Conservation (phyloP, 2,888 invertebrate genomes). For the Mythimna loreyi region DNA sequence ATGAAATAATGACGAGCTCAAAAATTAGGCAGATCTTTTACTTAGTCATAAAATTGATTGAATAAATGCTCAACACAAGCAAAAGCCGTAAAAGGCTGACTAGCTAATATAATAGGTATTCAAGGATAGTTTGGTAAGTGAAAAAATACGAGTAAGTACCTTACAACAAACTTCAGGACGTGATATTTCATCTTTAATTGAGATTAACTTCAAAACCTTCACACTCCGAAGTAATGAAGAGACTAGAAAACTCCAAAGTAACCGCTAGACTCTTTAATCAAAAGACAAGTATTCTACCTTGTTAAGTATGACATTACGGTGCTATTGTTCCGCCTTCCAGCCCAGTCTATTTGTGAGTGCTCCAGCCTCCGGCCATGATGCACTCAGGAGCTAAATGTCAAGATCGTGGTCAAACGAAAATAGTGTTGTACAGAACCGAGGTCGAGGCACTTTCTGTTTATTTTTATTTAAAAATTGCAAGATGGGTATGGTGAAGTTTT, state of each 20-base stretch:
- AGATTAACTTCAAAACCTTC: conserved; percentile 1
- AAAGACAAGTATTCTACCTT: conserved; percentile 15
- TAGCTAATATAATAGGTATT: neutral
- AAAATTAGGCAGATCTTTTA: neutral
- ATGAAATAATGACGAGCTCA: neutral
- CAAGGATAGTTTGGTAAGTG: neutral
- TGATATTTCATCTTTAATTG: conserved; percentile 1
- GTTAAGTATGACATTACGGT: conserved; percentile 17
- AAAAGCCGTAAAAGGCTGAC: neutral
- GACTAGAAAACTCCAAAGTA: neutral
- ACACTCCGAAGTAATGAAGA: too few relatives aligned
- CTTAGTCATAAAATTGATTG: neutral
- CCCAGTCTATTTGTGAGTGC: conserved; percentile 27
- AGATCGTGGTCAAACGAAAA: conserved; percentile 38
- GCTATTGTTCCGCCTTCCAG: conserved; percentile 8
- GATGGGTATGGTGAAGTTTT: neutral
- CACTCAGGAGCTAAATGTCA: conserved; percentile 46
- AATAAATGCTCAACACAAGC: neutral
- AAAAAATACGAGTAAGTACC: neutral
- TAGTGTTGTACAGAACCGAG: neutral
- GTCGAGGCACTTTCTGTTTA: conserved; percentile 3
- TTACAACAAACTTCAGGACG: too few relatives aligned
- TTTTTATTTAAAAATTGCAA: neutral
- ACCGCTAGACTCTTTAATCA: conserved; percentile 14
- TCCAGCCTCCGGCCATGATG: conserved; percentile 14